phyloP scores from a whole-genome alignment of 1,140 invertebrate genomes.

The Zeugodacus cucurbitae region DNA sequence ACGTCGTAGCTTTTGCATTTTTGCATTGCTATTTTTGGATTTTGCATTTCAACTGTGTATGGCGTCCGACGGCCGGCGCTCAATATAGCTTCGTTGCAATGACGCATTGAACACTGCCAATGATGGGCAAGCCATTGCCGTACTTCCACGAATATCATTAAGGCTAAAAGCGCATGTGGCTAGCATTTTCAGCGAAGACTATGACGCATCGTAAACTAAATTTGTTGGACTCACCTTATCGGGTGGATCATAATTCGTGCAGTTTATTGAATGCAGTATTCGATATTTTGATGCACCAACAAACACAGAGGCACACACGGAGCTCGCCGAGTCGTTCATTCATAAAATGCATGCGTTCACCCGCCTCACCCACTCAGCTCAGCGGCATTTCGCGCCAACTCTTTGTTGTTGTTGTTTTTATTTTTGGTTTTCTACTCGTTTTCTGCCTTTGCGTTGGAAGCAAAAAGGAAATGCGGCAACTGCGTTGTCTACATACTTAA shows the following conservation, averaged over 20 bases:
- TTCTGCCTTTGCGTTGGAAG: neutral
- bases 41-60: neutral
- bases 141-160: neutral
- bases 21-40: neutral
- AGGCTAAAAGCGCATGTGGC: neutral
- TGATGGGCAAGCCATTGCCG: neutral
- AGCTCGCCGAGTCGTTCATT: neutral
- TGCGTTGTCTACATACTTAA: slow-evolving; percentile 27
- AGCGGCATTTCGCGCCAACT: neutral
- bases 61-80: neutral
- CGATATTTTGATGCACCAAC: neutral
- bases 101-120: neutral
- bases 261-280: slow-evolving; percentile 17
- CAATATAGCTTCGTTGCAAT: neutral
- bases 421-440: neutral
- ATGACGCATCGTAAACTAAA: neutral
- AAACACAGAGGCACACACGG: neutral
- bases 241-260: neutral
- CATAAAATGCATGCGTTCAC: neutral
- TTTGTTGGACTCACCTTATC: neutral
- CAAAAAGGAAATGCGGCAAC: slow-evolving; percentile 22
- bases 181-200: neutral
- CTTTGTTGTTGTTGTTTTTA: neutral
- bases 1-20: neutral
- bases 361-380: neutral